phyloP scores from a whole-genome alignment of 2,888 invertebrate genomes.

The Ptychoptera albimana region DNA sequence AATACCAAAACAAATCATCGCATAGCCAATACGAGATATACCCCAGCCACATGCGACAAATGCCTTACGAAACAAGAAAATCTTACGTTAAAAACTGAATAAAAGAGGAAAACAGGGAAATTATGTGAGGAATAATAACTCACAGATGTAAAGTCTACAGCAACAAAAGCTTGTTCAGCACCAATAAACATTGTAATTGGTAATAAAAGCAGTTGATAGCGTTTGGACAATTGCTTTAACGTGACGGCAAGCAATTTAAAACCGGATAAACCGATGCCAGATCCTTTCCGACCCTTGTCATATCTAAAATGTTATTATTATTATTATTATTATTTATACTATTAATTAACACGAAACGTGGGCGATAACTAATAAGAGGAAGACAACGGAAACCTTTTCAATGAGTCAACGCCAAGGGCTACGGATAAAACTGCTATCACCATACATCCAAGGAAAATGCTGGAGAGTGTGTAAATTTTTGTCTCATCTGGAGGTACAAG shows the following conservation, averaged over 20 bases:
- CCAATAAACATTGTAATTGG: constrained; percentile 90
- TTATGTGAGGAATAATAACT: constrained; percentile 17
- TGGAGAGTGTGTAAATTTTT: constrained; percentile 62
- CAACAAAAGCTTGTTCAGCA: constrained; percentile 82
- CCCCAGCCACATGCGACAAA: constrained; percentile 79
- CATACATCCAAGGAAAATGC: constrained; percentile 71
- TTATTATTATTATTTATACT: neutral
- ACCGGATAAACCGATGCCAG: constrained; percentile 46
- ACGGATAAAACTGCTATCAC: constrained; percentile 56
- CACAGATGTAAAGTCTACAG: constrained; percentile 68
- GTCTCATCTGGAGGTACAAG: constrained; percentile 51
- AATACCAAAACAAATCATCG: constrained; percentile 85
- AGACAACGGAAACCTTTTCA: constrained; percentile 45
- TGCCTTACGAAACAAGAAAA: constrained; percentile 36
- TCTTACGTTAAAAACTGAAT: neutral
- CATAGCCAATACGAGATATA: constrained; percentile 80
- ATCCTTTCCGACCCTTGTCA: constrained; percentile 38
- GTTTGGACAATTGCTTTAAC: constrained; percentile 54
- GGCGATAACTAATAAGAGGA: neutral
- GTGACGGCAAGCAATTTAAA: constrained; percentile 57
- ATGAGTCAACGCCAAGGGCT: constrained; percentile 62
- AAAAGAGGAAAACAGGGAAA: neutral
- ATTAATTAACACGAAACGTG: neutral
- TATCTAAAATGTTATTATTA: constrained; percentile 31
- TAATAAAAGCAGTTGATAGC: constrained; percentile 66